phyloP scores from a whole-genome alignment of 2,113 vertebrate species.

The Balaeniceps rex region DNA sequence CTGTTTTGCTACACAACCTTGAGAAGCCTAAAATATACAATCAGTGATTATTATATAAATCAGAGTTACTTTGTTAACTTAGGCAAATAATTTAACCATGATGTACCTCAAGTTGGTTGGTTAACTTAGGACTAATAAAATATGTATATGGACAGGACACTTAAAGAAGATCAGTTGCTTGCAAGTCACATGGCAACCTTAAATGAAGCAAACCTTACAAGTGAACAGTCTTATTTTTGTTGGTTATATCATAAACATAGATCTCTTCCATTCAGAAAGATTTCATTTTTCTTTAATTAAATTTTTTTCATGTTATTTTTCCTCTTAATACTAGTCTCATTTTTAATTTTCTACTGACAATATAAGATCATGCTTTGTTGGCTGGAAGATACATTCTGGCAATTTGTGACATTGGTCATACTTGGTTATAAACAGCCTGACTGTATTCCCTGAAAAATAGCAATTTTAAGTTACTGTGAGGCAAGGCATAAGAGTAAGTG shows the following conservation, averaged over 20 bases:
- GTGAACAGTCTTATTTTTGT: not conserved
- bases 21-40: not conserved
- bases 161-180: not conserved
- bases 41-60: not conserved
- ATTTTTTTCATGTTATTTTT: not conserved
- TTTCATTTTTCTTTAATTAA: not conserved
- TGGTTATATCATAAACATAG: not conserved
- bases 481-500: not conserved
- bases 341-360: not conserved
- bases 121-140: not conserved
- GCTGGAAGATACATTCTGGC: not conserved
- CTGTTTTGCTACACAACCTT: not conserved
- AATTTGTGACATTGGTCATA: not conserved
- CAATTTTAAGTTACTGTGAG: not conserved
- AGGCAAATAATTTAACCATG: not conserved
- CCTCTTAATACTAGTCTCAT: not conserved
- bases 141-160: not conserved
- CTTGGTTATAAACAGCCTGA: not conserved
- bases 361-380: not conserved
- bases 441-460: not conserved
- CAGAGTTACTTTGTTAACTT: not conserved
- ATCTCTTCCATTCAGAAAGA: not conserved
- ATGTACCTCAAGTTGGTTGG: not conserved
- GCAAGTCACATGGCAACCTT: not conserved
- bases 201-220: not conserved